phyloP scores from a whole-genome alignment of 2,888 invertebrate species.

The Chalcis sispes region DNA sequence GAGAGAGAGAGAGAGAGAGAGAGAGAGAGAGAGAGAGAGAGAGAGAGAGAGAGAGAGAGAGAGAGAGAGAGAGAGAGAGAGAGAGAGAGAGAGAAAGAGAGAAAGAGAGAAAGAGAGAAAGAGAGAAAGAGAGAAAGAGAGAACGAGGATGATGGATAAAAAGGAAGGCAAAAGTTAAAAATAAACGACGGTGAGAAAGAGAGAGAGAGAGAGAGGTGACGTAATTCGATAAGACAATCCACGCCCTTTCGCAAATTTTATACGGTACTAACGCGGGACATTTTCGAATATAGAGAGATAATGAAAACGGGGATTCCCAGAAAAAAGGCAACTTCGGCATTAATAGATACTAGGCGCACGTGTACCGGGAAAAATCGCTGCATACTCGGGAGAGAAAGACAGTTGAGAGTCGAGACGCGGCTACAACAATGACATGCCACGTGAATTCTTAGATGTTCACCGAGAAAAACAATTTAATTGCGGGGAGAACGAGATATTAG shows the following conservation, averaged over 20 bases:
- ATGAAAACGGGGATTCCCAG: background rate
- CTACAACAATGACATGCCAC: too few species aligned
- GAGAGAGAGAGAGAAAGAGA: constrained; percentile 27
- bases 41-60: constrained; percentile 36
- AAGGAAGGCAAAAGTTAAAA: constrained; percentile 41
- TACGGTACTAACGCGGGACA: background rate
- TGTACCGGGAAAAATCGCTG: background rate
- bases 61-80: too few species aligned
- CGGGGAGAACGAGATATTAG: too few species aligned
- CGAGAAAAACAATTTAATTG: too few species aligned
- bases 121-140: background rate
- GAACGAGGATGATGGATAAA: constrained; percentile 4
- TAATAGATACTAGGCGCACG: too few species aligned
- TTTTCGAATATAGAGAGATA: background rate
- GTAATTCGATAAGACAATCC: constrained; percentile 49
- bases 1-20: background rate
- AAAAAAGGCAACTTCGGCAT: too few species aligned
- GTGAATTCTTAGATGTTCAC: too few species aligned
- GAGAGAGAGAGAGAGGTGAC: constrained; percentile 46
- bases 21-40: constrained; percentile 4
- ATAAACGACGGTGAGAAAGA: too few species aligned
- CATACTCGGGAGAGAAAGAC: too few species aligned
- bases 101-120: background rate
- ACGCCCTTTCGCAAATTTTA: constrained; percentile 53
- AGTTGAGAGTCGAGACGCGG: background rate